Evolutionary conservation across 92 coral and sea anemone species (phyloP), one percentile per base, ranked within the genome.

Genomic region (Phenganax subtilis): DNA sequence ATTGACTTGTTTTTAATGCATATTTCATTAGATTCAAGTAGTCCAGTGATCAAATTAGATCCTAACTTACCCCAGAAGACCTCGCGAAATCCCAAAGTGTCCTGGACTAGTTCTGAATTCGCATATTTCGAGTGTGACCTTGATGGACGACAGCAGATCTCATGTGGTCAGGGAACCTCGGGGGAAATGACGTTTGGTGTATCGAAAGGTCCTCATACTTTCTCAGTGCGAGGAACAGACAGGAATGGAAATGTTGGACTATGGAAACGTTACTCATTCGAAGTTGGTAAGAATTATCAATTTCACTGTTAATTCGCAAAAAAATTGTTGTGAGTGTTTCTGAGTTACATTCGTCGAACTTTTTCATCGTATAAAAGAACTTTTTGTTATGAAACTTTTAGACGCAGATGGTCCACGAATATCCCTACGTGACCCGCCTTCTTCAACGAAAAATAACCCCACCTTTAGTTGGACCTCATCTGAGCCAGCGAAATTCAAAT

Each of bases 181-280:
- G 74, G 71, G 10, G 58, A 65, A 8, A 31, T 67, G 74, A 62
- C 28, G 12, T 28, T 47, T 25, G 62, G 56, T n/a, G 56, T 79
- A 20, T 56, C 61, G 8, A 79, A 79, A 63, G 83, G 83, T 79
- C 83, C 83, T 51, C 83, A 79, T 57, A 79, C 73, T 30, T 79
- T 79, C 83, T 63, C 51, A 9, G 83, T 79, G 16, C 73, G 83
- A 12, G 83, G 83, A n/a, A 79, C 83, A 59, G 83, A 79, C 8
- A 51, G 14, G 9, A 12, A 44, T 2, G 61, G 56, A 16, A 79
- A 79, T 65, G 74, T 79, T 51, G 83, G 83, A 1, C 73, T 65
- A 9, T 79, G 83, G 83, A 54, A 51, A n/a, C 69, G 29, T 0
- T 52, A 62, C 83, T 15, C 58, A 0, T 79, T 79, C 54, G 63